These are phyloP conservation scores for Oscheius onirici DNA, from an alignment of 2,888 invertebrate genomes.

Conservation along the genomic window DNA sequence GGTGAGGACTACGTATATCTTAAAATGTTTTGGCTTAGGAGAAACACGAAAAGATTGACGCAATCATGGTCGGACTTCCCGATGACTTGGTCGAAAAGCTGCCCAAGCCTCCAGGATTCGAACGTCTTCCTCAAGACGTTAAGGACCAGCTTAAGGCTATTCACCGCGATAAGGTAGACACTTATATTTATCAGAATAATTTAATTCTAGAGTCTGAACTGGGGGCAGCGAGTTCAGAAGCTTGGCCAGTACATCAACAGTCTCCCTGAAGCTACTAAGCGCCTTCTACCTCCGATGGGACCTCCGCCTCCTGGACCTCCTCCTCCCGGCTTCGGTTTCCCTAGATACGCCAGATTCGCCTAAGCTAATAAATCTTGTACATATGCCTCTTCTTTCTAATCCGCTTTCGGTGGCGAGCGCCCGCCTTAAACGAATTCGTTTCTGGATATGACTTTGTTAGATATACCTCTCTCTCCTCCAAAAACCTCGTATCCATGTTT, in stretches of 20 bases:
- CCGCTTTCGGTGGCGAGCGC: too few species aligned
- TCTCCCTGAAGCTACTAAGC: constrained; percentile 26
- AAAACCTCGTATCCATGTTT: background rate
- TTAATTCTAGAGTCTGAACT: constrained; percentile 20
- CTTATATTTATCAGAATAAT: background rate
- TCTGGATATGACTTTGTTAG: constrained; percentile 20
- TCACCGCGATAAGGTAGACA: constrained; percentile 50
- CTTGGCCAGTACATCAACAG: constrained; percentile 24
- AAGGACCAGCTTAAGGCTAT: constrained; percentile 58
- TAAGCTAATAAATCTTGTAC: background rate
- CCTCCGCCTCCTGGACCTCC: constrained; percentile 29
- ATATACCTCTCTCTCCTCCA: background rate
- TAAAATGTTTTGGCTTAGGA: constrained; percentile 36
- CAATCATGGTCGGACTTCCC: constrained; percentile 63
- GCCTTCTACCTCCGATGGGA: constrained; percentile 36
- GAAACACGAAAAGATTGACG: constrained; percentile 64
- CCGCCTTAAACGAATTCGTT: background rate
- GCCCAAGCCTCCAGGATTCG: constrained; percentile 67
- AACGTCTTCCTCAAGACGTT: constrained; percentile 57
- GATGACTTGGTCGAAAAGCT: constrained; percentile 63
- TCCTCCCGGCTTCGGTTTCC: constrained; percentile 25
- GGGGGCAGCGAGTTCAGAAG: constrained; percentile 25
- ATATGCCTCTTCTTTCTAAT: too few species aligned
- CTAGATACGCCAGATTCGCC: constrained; percentile 5
- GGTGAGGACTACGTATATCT: background rate